Evolutionary conservation across 2,797 vertebrate species (phyloP).

Genomic region (Nannoperca obscura): DNA sequence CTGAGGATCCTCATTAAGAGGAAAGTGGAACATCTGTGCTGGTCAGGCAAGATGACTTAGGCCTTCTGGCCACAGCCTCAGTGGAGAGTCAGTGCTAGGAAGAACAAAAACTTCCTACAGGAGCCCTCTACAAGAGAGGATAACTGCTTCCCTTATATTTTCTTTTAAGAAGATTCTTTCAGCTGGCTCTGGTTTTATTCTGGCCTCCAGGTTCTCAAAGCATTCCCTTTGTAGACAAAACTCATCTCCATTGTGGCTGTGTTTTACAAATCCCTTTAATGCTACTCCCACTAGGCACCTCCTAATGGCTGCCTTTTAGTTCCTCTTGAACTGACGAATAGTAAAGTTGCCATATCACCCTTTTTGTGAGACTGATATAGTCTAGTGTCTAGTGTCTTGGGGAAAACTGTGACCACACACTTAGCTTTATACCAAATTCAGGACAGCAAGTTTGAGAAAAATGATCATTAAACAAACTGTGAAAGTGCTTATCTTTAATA

Average conservation of each 20-base stretch:
- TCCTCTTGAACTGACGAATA: slow-evolving; percentile 61
- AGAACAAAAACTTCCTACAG: slow-evolving; percentile 67
- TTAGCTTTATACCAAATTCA: slow-evolving; percentile 38
- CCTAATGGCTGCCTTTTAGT: slow-evolving; percentile 68
- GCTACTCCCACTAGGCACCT: slow-evolving; percentile 57
- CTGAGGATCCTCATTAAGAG: slow-evolving; percentile 78
- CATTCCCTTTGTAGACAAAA: slow-evolving; percentile 75
- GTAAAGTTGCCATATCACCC: slow-evolving; percentile 60
- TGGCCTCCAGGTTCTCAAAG: slow-evolving; percentile 63
- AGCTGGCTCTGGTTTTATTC: slow-evolving; percentile 62
- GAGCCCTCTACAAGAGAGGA: slow-evolving; percentile 46
- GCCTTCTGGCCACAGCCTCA: slow-evolving; percentile 71
- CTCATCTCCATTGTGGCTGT: slow-evolving; percentile 66
- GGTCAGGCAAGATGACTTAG: slow-evolving; percentile 76
- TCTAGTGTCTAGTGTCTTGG: slow-evolving; percentile 43
- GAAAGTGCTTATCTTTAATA: slow-evolving; percentile 37
- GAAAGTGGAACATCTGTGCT: slow-evolving; percentile 82
- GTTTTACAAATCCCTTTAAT: slow-evolving; percentile 75
- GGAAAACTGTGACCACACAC: slow-evolving; percentile 39
- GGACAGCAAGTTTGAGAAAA: slow-evolving; percentile 23
- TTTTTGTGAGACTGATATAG: slow-evolving; percentile 54
- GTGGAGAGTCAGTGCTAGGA: slow-evolving; percentile 49
- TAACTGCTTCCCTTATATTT: slow-evolving; percentile 52
- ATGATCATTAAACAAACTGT: slow-evolving; percentile 37
- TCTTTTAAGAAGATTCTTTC: slow-evolving; percentile 57